Conservation (phyloP, 1,140 invertebrate genomes). For the Episyrphus balteatus region DNA sequence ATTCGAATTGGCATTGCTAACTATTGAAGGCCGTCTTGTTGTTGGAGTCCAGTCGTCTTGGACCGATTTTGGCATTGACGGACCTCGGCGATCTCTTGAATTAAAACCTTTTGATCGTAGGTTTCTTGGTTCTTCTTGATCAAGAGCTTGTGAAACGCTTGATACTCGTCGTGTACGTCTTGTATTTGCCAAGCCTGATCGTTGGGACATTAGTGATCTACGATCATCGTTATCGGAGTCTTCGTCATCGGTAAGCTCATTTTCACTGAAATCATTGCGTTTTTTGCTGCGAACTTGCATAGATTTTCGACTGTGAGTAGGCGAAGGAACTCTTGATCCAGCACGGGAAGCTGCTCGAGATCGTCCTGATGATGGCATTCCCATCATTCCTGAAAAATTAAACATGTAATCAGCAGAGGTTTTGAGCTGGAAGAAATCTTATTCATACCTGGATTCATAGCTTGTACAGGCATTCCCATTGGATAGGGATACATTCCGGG, state of each 20-base stretch:
- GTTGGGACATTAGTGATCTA: slow-evolving; percentile 36
- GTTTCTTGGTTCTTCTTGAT: slow-evolving; percentile 7
- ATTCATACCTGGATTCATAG: slow-evolving; percentile 28
- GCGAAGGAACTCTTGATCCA: slow-evolving; percentile 50
- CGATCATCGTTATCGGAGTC: slow-evolving; percentile 45
- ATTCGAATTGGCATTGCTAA: not conserved
- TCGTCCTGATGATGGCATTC: slow-evolving; percentile 28
- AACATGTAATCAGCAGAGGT: not conserved
- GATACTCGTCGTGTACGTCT: slow-evolving; percentile 22
- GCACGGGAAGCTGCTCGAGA: slow-evolving; percentile 40
- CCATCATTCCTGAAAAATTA: slow-evolving; percentile 19
- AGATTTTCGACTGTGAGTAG: slow-evolving; percentile 56
- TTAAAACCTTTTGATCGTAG: not conserved
- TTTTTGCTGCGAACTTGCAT: slow-evolving; percentile 35
- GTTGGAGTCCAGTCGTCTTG: slow-evolving; percentile 27
- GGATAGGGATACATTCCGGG: slow-evolving; percentile 28
- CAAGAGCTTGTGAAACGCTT: slow-evolving; percentile 28
- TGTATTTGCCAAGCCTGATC: slow-evolving; percentile 28
- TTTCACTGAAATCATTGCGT: slow-evolving; percentile 37
- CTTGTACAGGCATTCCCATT: slow-evolving; percentile 21
- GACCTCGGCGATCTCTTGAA: slow-evolving; percentile 10
- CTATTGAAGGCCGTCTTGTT: not conserved
- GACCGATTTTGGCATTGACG: slow-evolving; percentile 26
- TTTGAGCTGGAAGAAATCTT: not conserved
- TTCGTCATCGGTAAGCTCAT: slow-evolving; percentile 42